phyloP scores from a whole-genome alignment of 2,888 invertebrate species.

The Synergus laeviventris region DNA sequence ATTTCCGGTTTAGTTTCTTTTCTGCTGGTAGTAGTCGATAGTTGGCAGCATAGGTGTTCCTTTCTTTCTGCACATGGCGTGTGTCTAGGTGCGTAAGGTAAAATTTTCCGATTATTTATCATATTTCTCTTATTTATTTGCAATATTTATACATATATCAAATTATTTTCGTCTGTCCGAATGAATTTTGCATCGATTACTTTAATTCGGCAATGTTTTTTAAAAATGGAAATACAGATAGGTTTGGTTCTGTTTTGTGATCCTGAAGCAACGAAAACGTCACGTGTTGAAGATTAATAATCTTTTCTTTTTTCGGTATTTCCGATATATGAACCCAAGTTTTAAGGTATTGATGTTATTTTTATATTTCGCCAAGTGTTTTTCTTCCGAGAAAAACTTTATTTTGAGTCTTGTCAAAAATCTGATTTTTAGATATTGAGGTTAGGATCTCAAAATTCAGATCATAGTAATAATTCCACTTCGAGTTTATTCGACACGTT shows the following conservation, averaged over 20 bases:
- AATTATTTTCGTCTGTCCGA: not conserved
- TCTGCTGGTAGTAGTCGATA: too few relatives aligned
- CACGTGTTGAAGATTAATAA: slow-evolving; percentile 18
- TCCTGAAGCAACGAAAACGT: not conserved
- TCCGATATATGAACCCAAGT: not conserved
- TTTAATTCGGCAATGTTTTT: not conserved
- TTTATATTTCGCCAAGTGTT: not conserved
- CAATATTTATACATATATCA: not conserved
- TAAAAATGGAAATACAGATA: not conserved
- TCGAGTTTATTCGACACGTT: too few relatives aligned
- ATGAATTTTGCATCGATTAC: not conserved
- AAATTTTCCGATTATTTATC: slow-evolving; percentile 14
- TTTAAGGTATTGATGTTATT: not conserved
- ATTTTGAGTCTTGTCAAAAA: not conserved
- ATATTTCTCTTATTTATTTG: not conserved
- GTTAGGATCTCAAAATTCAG: not conserved
- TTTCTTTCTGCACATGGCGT: slow-evolving; percentile 38
- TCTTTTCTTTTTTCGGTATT: not conserved
- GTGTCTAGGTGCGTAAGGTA: slow-evolving; percentile 16
- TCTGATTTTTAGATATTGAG: not conserved
- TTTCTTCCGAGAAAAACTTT: not conserved
- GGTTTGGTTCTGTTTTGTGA: not conserved
- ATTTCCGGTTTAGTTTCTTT: too few relatives aligned
- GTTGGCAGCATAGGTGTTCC: slow-evolving; percentile 31
- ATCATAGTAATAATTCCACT: not conserved